Percentiles rank a stretch among this genome's conserved stretches.
These are phyloP conservation scores for Ondatra zibethicus DNA, from an alignment of 2,113 vertebrate species.

Conservation along the genomic window DNA sequence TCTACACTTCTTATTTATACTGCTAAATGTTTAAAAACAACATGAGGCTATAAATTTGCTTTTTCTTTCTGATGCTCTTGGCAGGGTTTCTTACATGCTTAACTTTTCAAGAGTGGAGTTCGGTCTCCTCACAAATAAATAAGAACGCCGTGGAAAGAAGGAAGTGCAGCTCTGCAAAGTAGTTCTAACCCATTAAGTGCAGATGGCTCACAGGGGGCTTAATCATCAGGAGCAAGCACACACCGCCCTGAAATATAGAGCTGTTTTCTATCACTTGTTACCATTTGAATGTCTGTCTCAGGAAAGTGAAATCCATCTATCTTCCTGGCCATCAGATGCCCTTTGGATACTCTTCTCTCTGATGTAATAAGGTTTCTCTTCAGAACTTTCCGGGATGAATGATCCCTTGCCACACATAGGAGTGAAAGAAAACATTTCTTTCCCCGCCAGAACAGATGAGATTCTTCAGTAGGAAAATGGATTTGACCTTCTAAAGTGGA, in stretches of 20 bases:
- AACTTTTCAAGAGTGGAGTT: conserved; percentile 86
- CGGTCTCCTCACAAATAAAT: conserved; percentile 88
- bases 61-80: conserved; percentile 86
- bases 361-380: conserved; percentile 89
- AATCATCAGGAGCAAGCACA: conserved; percentile 88
- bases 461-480: conserved; percentile 97
- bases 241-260: conserved; percentile 89
- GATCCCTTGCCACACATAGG: conserved; percentile 91
- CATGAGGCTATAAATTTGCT: conserved; percentile 87
- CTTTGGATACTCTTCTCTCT: conserved; percentile 89
- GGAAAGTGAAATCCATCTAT: conserved; percentile 92
- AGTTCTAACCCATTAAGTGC: conserved; percentile 90
- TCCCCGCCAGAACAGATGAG: conserved; percentile 92
- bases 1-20: conserved; percentile 89
- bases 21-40: conserved; percentile 91
- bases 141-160: conserved; percentile 82
- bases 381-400: conserved; percentile 92
- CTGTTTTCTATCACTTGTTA: conserved; percentile 93
- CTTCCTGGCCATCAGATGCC: conserved; percentile 92
- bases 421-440: conserved; percentile 92
- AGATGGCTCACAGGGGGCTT: conserved; percentile 89
- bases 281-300: conserved; percentile 89
- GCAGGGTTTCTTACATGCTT: conserved; percentile 86
- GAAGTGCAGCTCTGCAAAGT: conserved; percentile 87
- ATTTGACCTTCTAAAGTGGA: conserved; percentile 98